phyloP scores from a whole-genome alignment of 2,797 vertebrate species.

The Carapus acus region DNA sequence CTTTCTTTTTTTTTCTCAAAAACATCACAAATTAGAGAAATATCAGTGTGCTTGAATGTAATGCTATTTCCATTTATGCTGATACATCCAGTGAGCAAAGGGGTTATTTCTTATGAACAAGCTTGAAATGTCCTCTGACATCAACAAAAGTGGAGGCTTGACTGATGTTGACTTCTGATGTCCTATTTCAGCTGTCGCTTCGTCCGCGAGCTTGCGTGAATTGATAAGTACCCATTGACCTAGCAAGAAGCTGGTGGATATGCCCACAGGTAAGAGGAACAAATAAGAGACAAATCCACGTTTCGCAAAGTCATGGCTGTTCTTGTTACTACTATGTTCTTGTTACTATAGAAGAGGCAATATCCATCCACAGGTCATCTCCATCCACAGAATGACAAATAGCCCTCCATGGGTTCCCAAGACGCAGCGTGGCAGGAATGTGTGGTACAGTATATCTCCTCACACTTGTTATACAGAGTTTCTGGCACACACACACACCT shows the following conservation, averaged over 20 bases:
- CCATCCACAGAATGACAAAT: too few relatives aligned
- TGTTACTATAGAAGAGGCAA: too few relatives aligned
- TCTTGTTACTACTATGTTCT: too few relatives aligned
- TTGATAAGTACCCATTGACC: too few relatives aligned
- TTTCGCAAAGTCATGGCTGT: slow-evolving; percentile 15
- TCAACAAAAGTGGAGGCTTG: slow-evolving; percentile 29
- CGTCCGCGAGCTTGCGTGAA: too few relatives aligned
- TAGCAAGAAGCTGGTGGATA: slow-evolving; percentile 19
- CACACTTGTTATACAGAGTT: too few relatives aligned
- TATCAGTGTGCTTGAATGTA: slow-evolving; percentile 37
- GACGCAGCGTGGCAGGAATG: too few relatives aligned
- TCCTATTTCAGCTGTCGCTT: slow-evolving; percentile 45
- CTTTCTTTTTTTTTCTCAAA: slow-evolving; percentile 44
- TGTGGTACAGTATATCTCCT: too few relatives aligned
- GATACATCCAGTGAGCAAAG: slow-evolving; percentile 21
- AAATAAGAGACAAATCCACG: slow-evolving; percentile 26
- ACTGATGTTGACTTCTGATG: slow-evolving; percentile 49
- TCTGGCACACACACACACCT: slow-evolving; percentile 60
- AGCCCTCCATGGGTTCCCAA: too few relatives aligned
- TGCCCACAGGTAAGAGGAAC: slow-evolving; percentile 39
- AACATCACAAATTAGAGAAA: slow-evolving; percentile 40
- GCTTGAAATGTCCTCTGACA: too few relatives aligned
- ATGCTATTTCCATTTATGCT: slow-evolving; percentile 38
- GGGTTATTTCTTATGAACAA: slow-evolving; percentile 3
- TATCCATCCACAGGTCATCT: too few relatives aligned